Evolutionary conservation across 2,113 vertebrate genomes (phyloP), one percentile per base, ranked within the genome.

Genomic region (Cricetomys ansorgei): DNA sequence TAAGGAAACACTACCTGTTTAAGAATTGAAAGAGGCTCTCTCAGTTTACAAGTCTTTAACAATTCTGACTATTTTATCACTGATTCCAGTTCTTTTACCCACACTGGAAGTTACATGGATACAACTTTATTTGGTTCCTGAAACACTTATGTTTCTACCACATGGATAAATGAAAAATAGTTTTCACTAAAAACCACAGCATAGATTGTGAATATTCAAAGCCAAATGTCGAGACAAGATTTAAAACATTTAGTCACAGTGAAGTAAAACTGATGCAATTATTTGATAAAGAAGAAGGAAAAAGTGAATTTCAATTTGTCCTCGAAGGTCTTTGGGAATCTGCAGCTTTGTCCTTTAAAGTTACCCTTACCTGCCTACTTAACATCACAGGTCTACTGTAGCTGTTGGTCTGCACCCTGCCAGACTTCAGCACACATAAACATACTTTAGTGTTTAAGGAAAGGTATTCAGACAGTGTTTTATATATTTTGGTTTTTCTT

Each of bases 41-140:
- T 12, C 15, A 62, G 43, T 27, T 70, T 34, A 25, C 55, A 25
- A 86, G 27, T 92, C 88, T 23, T 34, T 76, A 65, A 76, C 73
- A 87, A 76, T 85, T 88, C 48, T 90, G 12, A 75, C 84, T 77
- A 76, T 31, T 85, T 7, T 87, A 90, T 81, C 17, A 69, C 11
- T 72, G 55, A 91, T 64, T 89, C 37, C 91, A 87, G 69, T 67
- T 90, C 12, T 94, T 85, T 29, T 40, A 75, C 69, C 40, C 34
- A 96, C 15, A 91, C 2, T 62, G 9, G 89, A 94, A 80, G 12
- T 81, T 59, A 62, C 13, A 92, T 9, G 25, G 25, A 76, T 27
- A 72, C 83, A 88, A 59, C 23, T 79, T 45, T 85, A 37, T 77
- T 95, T 95, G 84, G 5, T 76, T 86, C 53, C 64, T 88, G 91